phyloP scores from a whole-genome alignment of 2,888 invertebrate genomes.

The Acanthosoma haemorrhoidale region DNA sequence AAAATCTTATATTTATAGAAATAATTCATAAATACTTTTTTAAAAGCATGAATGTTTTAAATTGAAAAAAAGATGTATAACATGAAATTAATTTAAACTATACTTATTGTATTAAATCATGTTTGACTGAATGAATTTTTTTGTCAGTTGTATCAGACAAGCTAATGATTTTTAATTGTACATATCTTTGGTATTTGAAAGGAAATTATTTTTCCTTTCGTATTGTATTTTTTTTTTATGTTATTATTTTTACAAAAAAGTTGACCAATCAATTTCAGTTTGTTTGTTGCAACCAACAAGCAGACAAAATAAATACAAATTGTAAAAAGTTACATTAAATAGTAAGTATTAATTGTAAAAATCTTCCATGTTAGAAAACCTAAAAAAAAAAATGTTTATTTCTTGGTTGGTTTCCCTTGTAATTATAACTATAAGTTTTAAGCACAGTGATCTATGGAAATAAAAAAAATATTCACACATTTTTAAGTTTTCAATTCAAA shows the following conservation, averaged over 20 bases:
- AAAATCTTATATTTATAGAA: background rate
- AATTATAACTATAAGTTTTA: no score
- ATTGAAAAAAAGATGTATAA: background rate
- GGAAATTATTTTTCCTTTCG: conserved; percentile 3
- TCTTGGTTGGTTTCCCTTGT: no score
- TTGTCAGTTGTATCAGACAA: background rate
- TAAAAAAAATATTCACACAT: no score
- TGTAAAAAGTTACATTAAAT: no score
- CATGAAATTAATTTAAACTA: background rate
- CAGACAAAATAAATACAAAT: no score
- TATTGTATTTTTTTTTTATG: background rate
- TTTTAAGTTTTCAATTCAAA: no score
- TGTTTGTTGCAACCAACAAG: no score
- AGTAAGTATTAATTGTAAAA: no score
- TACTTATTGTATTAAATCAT: background rate
- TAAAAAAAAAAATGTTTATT: no score
- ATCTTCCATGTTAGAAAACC: no score
- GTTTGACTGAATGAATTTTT: conserved; percentile 5
- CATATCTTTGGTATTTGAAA: background rate
- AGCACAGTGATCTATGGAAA: no score
- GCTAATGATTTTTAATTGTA: background rate
- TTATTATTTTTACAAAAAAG: background rate
- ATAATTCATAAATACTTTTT: no score
- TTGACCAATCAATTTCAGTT: background rate
- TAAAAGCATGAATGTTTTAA: conserved; percentile 7